Percentiles rank a stretch among this genome's conserved stretches.
Conservation (phyloP, 2,797 vertebrate species). For the Crenichthys baileyi region DNA sequence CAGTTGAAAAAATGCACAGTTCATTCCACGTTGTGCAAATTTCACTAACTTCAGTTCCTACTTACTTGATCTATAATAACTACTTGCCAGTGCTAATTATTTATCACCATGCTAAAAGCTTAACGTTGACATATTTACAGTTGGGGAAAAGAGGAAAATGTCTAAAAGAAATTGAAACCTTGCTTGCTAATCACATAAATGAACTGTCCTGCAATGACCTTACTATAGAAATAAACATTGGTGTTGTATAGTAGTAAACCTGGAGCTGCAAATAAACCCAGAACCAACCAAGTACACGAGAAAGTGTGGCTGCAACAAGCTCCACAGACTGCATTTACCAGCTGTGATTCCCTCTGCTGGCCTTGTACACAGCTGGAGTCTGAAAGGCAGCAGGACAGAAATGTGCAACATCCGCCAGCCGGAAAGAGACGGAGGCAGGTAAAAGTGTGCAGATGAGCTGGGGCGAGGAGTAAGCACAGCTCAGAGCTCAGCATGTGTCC, state of each 20-base stretch:
- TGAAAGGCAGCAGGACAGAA: constrained; percentile 27
- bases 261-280: not conserved
- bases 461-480: constrained; percentile 63
- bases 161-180: not conserved
- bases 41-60: not conserved
- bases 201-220: not conserved
- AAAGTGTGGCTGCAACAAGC: constrained; percentile 18
- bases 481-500: constrained; percentile 60
- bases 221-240: not conserved
- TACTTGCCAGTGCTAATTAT: not conserved
- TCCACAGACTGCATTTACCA: constrained; percentile 25
- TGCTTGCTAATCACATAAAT: not conserved
- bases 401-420: constrained; percentile 27
- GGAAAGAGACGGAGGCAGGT: constrained; percentile 17
- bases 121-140: not conserved
- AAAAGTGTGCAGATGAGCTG: constrained; percentile 54
- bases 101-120: not conserved
- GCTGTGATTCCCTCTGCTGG: constrained; percentile 23
- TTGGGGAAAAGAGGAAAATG: too few species aligned
- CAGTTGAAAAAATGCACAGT: not conserved
- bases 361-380: constrained; percentile 60
- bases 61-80: not conserved
- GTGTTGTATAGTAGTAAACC: not conserved
- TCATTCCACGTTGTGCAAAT: not conserved
- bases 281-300: constrained; percentile 13